Evolutionary conservation across 2,888 invertebrate species (phyloP).

Genomic region (Pasiphila rectangulata): DNA sequence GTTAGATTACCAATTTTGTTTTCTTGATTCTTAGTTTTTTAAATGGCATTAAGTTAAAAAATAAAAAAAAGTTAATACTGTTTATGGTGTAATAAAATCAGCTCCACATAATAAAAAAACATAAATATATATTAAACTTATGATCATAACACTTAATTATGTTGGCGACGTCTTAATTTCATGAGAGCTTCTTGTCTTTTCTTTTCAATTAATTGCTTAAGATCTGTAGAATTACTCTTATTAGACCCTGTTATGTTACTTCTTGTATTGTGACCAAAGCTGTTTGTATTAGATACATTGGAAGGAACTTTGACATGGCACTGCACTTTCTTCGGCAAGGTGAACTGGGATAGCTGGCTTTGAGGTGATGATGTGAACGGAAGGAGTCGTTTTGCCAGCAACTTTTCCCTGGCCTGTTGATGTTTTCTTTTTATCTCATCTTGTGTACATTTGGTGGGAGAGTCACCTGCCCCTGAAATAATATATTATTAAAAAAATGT

Average conservation of each 20-base stretch:
- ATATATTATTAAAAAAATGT: too few species aligned
- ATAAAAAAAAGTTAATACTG: neutral
- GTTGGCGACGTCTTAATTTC: constrained; percentile 63
- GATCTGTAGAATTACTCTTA: constrained; percentile 37
- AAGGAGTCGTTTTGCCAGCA: constrained; percentile 74
- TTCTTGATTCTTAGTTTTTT: too few species aligned
- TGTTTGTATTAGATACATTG: constrained; percentile 22
- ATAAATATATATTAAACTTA: constrained; percentile 13
- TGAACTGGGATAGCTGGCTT: constrained; percentile 23
- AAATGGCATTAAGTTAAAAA: too few species aligned
- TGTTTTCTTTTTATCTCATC: constrained; percentile 84
- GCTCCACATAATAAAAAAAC: constrained; percentile 20
- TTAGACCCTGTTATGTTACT: constrained; percentile 15
- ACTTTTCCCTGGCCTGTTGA: constrained; percentile 80
- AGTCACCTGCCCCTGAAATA: constrained; percentile 54
- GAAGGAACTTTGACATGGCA: constrained; percentile 56
- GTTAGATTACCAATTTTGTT: too few species aligned
- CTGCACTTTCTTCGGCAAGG: constrained; percentile 38
- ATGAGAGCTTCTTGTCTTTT: constrained; percentile 73
- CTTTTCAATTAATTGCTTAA: constrained; percentile 66
- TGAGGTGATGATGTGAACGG: constrained; percentile 62
- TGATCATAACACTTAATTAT: constrained; percentile 38
- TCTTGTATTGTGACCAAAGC: constrained; percentile 19
- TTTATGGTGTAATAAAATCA: constrained; percentile 16
- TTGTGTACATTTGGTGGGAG: constrained; percentile 75